Evolutionary conservation across 2,797 vertebrate species (phyloP), one percentile per base, ranked within the genome.

Genomic region (Siniperca scherzeri): DNA sequence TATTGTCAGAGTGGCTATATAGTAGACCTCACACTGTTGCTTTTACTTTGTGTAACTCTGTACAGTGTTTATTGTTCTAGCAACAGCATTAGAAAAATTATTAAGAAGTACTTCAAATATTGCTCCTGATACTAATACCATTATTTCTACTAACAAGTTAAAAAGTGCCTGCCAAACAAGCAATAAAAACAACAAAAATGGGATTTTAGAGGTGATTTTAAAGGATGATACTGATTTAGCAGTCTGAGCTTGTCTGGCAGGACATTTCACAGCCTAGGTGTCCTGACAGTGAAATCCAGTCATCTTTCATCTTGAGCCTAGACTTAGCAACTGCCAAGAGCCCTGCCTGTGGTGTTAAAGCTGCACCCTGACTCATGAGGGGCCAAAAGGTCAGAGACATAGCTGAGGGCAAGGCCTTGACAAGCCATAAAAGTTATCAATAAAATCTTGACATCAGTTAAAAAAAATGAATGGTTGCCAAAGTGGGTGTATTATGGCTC

Each of bases 291-390:
- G 25, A 89, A 84, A 85, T 81, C 79, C 83, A 78, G 78, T 73
- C 87, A 91, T 90, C 83, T 88, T 87, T 93, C 82, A 93, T 88
- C 81, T 81, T 88, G 72, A 89, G 87, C 75, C 73, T 72, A 44
- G 77, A 88, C 81, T 86, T 85, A 82, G 80, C 71, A 83, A 77
- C 70, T 36, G 87, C 85, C 87, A 74, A 40, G 64, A 85, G 84
- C 46, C 62, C 55, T 57, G 86, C 77, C 84, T 73, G 77, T 78
- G 84, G 89, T 71, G 62, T 73, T 60, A 60, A 80, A 67, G 81
- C 86, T 80, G 83, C 87, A 71, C 80, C 77, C 83, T 75, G 71
- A 77, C 80, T 87, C 85, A 82, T 66, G 40, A 76, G 27, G 53
- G 88, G 81, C 74, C 84, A 88, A 82, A 78, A 88, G 91, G 88